Evolutionary conservation across 2,797 vertebrate genomes (phyloP), one percentile per base, ranked within the genome.

Genomic region (Lutjanus campechanus): DNA sequence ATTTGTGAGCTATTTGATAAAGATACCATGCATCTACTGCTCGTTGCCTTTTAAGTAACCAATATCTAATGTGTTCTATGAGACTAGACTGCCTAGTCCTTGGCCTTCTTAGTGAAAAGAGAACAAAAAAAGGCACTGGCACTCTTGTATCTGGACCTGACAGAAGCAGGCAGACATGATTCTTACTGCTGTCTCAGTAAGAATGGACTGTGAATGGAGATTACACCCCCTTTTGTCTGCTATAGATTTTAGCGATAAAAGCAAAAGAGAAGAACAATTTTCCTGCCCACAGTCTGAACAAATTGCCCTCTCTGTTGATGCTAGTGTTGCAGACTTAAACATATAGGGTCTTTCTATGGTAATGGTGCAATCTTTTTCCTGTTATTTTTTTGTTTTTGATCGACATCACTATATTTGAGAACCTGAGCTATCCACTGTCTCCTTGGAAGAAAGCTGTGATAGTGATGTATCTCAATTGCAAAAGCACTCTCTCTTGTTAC

Each of bases 161-260:
- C 50, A 29, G 64, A 69, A 16, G 20, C 60, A 62, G 65, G 68
- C 17, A 61, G 76, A 55, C 58, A 46, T 59, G 43, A 73, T 75
- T 76, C 53, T 73, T 49, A 11, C 13, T 59, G 67, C 70, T 84
- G 75, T 82, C 60, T 88, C 58, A 46, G 73, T 73, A 22, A 73
- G 44, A 81, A 84, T 73, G 41, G 66, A 75, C 54, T 82, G 8
- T 62, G 40, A 22, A 77, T 80, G 62, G 46, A 85, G 71, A 83
- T 85, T 70, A 71, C 55, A 67, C 29, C 53, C n/a, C 7, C 16
- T 85, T 79, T 68, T 73, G 67, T 77, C 78, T 70, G 44, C 40
- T 73, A 58, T 76, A 73, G 82, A 88, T 90, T 83, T 76, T 65
- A 59, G 40, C 0, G 29, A 81, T 86, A 76, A 82, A 77, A 77